Evolutionary conservation across 2,113 vertebrate genomes (phyloP).

Genomic region (Cranoglanis bouderius): DNA sequence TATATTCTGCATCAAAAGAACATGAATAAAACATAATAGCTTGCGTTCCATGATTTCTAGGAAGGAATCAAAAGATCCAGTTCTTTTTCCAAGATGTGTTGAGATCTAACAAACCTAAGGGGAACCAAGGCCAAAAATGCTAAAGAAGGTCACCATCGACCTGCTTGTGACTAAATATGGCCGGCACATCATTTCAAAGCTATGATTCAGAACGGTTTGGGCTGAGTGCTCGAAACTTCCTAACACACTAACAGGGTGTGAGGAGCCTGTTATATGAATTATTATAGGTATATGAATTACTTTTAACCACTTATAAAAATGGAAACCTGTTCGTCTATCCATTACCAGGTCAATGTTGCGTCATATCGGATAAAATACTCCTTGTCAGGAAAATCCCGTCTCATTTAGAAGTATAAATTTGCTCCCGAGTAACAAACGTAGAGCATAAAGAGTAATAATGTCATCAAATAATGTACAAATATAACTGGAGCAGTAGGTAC

Average conservation of each 20-base stretch:
- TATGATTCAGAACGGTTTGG: not conserved
- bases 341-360: not conserved
- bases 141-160: slow-evolving; percentile 22
- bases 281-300: not conserved
- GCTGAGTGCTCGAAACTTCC: not conserved
- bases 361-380: not conserved
- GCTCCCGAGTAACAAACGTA: not conserved
- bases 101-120: not conserved
- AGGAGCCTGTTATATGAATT: no score
- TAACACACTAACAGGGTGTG: not conserved
- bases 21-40: slow-evolving; percentile 6
- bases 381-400: not conserved
- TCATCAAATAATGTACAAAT: not conserved
- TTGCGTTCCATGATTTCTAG: not conserved
- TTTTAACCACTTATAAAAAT: not conserved
- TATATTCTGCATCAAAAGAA: not conserved
- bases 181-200: slow-evolving; percentile 22
- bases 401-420: not conserved
- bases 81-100: slow-evolving; percentile 27
- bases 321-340: not conserved
- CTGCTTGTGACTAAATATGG: slow-evolving; percentile 33
- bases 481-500: not conserved
- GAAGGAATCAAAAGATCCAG: not conserved
- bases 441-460: not conserved
- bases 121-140: slow-evolving; percentile 36